Conservation (phyloP, 2,797 vertebrate genomes). For the Enteromius anoplus region DNA sequence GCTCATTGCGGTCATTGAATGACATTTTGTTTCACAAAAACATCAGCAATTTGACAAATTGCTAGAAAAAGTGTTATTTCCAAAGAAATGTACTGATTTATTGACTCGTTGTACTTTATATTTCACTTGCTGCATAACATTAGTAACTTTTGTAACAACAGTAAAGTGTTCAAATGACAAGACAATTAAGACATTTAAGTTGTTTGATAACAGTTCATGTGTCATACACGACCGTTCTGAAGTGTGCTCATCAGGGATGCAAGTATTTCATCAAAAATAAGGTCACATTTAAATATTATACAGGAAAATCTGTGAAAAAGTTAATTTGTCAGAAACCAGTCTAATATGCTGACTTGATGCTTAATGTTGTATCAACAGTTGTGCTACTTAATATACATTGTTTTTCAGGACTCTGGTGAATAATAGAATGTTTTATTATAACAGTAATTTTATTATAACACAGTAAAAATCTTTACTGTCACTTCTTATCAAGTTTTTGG, state of each 20-base stretch:
- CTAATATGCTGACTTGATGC: neutral
- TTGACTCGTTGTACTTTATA: neutral
- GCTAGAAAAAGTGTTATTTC: neutral
- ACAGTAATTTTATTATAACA: too few species aligned
- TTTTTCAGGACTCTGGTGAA: neutral
- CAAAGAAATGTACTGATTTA: neutral
- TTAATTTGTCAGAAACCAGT: neutral
- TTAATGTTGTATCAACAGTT: neutral
- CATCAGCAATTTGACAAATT: slow-evolving; percentile 3
- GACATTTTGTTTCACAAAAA: slow-evolving; percentile 20
- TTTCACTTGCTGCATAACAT: slow-evolving; percentile 12
- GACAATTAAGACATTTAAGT: slow-evolving; percentile 5
- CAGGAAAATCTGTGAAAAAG: neutral
- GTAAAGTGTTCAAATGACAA: neutral
- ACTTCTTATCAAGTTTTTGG: neutral
- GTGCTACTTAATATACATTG: neutral
- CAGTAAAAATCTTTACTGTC: too few species aligned
- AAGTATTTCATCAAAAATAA: neutral
- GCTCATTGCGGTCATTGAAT: neutral
- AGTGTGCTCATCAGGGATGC: neutral
- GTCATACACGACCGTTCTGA: neutral
- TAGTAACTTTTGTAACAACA: neutral
- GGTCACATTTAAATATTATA: neutral
- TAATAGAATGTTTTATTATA: too few species aligned
- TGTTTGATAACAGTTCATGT: neutral